Evolutionary conservation across 2,797 vertebrate species (phyloP), one percentile per base, ranked within the genome.

Genomic region (Crenuchus spilurus): DNA sequence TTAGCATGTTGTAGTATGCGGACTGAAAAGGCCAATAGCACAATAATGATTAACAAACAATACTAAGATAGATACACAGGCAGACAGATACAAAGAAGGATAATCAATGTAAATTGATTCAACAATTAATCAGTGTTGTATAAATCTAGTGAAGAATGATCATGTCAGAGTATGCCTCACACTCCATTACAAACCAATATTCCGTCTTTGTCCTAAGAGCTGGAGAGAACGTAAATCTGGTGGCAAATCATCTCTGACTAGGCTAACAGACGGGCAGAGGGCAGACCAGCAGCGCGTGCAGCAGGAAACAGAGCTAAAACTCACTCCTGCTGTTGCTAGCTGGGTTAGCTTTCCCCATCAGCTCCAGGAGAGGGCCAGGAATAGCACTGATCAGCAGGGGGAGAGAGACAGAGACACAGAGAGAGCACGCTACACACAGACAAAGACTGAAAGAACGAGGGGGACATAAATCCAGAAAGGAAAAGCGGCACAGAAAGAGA

Each of bases 121-220:
- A n/a, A n/a, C n/a, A n/a, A n/a, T n/a, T 11, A 3, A 2, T 22
- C 48, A 51, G 10, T 13, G 20, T 26, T 1, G 48, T 49, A 2
- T 10, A 22, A 11, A 1, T 10, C 20, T 11, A 49, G 33, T 41
- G 55, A 42, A 11, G 16, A 35, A 1, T 14, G 28, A 5, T 60
- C 18, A 14, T 24, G 18, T 41, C 33, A 24, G 64, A 28, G 35
- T 44, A 41, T 8, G 9, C 30, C 18, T 24, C 1, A 0, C 33
- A n/a, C 33, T 31, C 9, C 16, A 18, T 37, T 61, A 37, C n/a
- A 30, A 54, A 10, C 26, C 57, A 28, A 42, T 28, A 24, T 16
- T 14, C 55, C 49, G 49, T 62, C 74, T 80, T 76, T 81, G 76
- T 81, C 70, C 58, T 71, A 62, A 69, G 78, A 79, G 79, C 75